These are phyloP conservation scores for Aselliscus stoliczkanus DNA, from an alignment of 2,797 vertebrate genomes.

Conservation along the genomic window DNA sequence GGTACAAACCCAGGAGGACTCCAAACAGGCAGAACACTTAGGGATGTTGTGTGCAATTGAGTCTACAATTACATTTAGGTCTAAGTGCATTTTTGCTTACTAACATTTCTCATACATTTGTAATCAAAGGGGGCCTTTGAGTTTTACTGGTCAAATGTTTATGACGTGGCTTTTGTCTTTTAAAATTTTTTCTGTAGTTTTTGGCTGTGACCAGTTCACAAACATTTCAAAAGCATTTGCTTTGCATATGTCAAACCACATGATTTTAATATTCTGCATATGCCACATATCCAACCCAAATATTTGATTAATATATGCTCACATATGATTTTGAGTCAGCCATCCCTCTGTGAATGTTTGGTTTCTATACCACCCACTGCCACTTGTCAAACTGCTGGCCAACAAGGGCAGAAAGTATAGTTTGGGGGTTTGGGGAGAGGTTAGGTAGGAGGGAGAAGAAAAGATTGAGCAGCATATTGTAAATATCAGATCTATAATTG, in stretches of 20 bases:
- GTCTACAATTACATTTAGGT: conserved; percentile 73
- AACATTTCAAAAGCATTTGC: background rate
- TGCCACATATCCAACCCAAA: background rate
- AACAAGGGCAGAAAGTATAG: conserved; percentile 69
- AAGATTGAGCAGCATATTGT: conserved; percentile 77
- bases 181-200: conserved; percentile 42
- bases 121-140: conserved; percentile 72
- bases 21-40: conserved; percentile 58
- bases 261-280: conserved; percentile 52
- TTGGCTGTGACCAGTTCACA: conserved; percentile 50
- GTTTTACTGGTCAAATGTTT: conserved; percentile 71
- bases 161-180: conserved; percentile 60
- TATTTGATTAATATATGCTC: conserved; percentile 36
- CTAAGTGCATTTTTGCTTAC: conserved; percentile 58
- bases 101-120: conserved; percentile 67
- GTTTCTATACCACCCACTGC: conserved; percentile 59
- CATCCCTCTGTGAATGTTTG: conserved; percentile 52
- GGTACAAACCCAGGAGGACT: conserved; percentile 68
- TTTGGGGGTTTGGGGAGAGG: conserved; percentile 49
- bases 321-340: conserved; percentile 34
- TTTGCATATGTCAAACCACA: conserved; percentile 57
- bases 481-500: conserved; percentile 85
- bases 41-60: conserved; percentile 73
- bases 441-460: conserved; percentile 1
- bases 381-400: conserved; percentile 86